Percentiles rank a stretch among this genome's conserved stretches.
Conservation (phyloP, 2,888 invertebrate species). For the Acanthosepion lycidas region DNA sequence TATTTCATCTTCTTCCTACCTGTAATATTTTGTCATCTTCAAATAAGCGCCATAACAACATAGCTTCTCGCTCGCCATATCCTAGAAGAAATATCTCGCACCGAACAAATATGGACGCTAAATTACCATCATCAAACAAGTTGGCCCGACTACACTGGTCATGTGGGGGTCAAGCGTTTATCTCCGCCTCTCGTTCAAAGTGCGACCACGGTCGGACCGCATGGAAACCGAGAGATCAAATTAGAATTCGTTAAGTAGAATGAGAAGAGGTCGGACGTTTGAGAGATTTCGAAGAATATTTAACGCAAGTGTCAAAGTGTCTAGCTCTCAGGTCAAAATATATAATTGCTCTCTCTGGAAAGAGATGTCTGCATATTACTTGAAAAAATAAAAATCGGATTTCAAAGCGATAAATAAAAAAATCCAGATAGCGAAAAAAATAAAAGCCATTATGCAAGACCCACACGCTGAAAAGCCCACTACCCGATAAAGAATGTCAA, state of each 20-base stretch:
- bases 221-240: not conserved
- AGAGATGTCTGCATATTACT: too few species aligned
- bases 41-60: not conserved
- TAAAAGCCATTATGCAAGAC: too few species aligned
- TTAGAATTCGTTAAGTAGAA: not conserved
- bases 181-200: not conserved
- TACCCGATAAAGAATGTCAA: too few species aligned
- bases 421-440: too few species aligned
- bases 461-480: too few species aligned
- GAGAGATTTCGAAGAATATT: not conserved
- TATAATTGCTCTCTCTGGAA: too few species aligned
- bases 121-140: not conserved
- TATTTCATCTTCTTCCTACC: not conserved
- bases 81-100: not conserved
- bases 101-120: not conserved
- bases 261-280: not conserved
- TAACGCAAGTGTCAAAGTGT: not conserved
- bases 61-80: not conserved
- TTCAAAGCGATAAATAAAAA: too few species aligned
- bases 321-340: too few species aligned
- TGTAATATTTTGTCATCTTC: not conserved
- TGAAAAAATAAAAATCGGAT: too few species aligned
- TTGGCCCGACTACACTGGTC: not conserved
- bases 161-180: not conserved
- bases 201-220: not conserved